Evolutionary conservation across 2,888 invertebrate genomes (phyloP), one percentile per base, ranked within the genome.

Genomic region (Hyles lineata): DNA sequence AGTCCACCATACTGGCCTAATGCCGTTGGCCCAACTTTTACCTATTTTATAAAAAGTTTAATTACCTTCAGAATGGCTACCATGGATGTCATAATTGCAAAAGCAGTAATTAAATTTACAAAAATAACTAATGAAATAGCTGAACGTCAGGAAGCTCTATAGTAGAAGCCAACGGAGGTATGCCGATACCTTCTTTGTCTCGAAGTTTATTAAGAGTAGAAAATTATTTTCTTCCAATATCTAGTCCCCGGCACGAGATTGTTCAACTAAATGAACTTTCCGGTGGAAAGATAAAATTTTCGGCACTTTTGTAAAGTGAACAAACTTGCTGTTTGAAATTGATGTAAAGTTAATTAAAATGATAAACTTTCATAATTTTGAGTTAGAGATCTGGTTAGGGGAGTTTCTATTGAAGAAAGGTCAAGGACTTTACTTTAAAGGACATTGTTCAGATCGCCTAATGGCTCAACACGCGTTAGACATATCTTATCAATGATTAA

Each of bases 301-400:
- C 77, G 78, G 76, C 78, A 81, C 80, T 79, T 78, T 74, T 67
- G 76, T 77, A 74, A 74, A 76, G 76, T 71, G 75, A 76, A 74
- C 74, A 69, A 72, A 76, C 72, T 70, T 74, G 67, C 50, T 73
- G 74, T 50, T 29, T 50, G 71, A 74, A 76, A 72, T 77, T 76
- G 77, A 78, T 75, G 78, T 75, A 76, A 78, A 82, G 77, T 76
- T 81, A 80, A 83, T 83, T 82, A 81, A 79, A 73, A 73, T 32
- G 76, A 77, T 73, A 73, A 83, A 85, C 82, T 85, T 85, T 85
- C 83, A 84, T 82, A 82, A 85, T 82, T 83, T 77, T 74, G 82
- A 82, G 77, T 85, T 82, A 11, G 29, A 35, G 43, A 43, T 35
- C 55, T 32, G 61, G 70, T 35, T 70, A 15, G 32, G 70, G 62